Evolutionary conservation across 2,797 vertebrate species (phyloP).

Genomic region (Acomys russatus): DNA sequence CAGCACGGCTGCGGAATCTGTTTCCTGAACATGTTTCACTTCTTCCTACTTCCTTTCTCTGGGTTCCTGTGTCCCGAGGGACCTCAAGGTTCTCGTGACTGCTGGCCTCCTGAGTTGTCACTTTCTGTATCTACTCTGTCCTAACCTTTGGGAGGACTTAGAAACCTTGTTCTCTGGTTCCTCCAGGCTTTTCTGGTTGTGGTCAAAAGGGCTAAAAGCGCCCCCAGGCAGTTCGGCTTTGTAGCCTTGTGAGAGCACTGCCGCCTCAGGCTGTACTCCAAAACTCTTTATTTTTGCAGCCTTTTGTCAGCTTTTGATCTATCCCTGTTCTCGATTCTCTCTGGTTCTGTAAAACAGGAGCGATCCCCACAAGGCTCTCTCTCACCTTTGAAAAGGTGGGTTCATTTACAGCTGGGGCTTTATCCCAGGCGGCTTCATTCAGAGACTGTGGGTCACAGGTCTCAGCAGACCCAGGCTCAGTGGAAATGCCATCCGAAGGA

Average conservation of each 20-base stretch:
- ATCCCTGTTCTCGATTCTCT: background rate
- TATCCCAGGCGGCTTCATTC: no score
- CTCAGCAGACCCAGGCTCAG: no score
- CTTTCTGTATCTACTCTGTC: background rate
- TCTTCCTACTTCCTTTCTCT: background rate
- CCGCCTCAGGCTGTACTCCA: background rate
- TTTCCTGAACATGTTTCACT: background rate
- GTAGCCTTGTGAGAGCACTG: background rate
- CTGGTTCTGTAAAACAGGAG: background rate
- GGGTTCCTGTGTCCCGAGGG: background rate
- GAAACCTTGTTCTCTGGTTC: background rate
- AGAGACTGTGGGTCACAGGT: background rate
- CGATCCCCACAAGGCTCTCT: background rate
- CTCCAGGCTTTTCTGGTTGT: background rate
- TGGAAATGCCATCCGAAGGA: background rate
- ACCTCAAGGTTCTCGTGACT: background rate
- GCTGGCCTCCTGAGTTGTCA: background rate
- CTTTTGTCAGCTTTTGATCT: background rate
- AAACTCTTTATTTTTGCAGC: background rate
- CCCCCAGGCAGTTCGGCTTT: background rate
- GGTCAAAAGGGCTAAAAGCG: background rate
- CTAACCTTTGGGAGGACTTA: background rate
- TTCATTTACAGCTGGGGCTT: background rate
- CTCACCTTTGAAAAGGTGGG: background rate
- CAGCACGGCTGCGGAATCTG: background rate